phyloP scores from a whole-genome alignment of 2,113 vertebrate genomes.

The Coptodon bakossiorum region DNA sequence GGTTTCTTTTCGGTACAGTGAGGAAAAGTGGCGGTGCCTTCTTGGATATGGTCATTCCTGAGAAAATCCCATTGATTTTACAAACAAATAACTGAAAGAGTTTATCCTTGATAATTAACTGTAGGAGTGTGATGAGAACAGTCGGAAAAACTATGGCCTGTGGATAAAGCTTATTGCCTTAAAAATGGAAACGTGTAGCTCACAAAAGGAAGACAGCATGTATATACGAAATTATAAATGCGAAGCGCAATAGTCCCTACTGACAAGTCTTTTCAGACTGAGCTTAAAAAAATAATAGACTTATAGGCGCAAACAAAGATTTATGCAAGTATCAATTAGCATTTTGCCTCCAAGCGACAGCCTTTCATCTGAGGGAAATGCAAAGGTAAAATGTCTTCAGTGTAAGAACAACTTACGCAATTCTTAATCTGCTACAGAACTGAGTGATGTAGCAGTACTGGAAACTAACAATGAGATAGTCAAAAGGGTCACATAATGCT shows the following conservation, averaged over 20 bases:
- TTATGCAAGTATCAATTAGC: not conserved
- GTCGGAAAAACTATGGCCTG: not conserved
- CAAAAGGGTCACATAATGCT: not conserved
- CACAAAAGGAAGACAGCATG: slow-evolving; percentile 41
- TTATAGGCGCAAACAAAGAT: not conserved
- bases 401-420: not conserved
- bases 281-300: not conserved
- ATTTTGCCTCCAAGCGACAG: not conserved
- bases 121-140: slow-evolving; percentile 11
- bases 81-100: slow-evolving; percentile 13
- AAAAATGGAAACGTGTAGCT: slow-evolving; percentile 28
- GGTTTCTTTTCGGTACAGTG: slow-evolving; percentile 50
- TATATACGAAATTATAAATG: not conserved
- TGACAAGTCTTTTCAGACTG: not conserved
- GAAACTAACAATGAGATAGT: not conserved
- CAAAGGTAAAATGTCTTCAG: not conserved
- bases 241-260: not conserved
- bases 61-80: slow-evolving; percentile 50
- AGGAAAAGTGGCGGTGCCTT: slow-evolving; percentile 52
- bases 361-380: not conserved
- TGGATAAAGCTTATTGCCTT: slow-evolving; percentile 57
- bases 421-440: not conserved
- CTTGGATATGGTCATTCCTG: slow-evolving; percentile 56
- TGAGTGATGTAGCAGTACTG: not conserved
- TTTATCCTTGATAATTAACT: not conserved